Evolutionary conservation across 2,888 invertebrate species (phyloP).

Genomic region (Helleia helle): DNA sequence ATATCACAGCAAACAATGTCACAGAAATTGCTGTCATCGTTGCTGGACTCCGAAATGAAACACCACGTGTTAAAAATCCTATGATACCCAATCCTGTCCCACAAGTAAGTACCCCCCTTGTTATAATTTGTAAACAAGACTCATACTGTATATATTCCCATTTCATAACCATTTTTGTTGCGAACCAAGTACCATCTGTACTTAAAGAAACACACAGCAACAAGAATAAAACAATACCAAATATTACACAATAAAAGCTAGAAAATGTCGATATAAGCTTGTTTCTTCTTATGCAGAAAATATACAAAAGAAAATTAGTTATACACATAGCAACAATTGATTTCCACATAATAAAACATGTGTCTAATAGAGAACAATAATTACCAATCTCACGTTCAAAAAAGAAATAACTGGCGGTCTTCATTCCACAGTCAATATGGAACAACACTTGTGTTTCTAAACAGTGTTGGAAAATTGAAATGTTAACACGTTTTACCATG

Average conservation of each 20-base stretch:
- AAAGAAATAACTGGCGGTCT: conserved; percentile 51
- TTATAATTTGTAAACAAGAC: conserved; percentile 29
- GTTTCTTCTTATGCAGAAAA: conserved; percentile 42
- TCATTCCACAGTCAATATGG: conserved; percentile 50
- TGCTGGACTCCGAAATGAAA: conserved; percentile 53
- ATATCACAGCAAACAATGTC: conserved; percentile 35
- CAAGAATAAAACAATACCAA: conserved; percentile 33
- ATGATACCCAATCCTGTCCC: conserved; percentile 50
- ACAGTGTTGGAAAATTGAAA: conserved; percentile 55
- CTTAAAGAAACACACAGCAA: conserved; percentile 47
- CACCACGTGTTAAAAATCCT: conserved; percentile 40
- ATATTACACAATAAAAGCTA: conserved; percentile 34
- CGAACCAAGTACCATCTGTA: conserved; percentile 49
- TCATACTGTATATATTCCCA: conserved; percentile 29
- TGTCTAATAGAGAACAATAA: conserved; percentile 30
- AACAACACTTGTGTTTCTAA: conserved; percentile 47
- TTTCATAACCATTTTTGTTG: conserved; percentile 31
- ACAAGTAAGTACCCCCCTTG: conserved; percentile 36
- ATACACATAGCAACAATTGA: conserved; percentile 27
- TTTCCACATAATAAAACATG: conserved; percentile 43
- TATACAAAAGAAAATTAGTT: conserved; percentile 33
- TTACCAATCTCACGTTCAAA: conserved; percentile 49
- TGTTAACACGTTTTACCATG: conserved; percentile 54
- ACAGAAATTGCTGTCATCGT: conserved; percentile 50
- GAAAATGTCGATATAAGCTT: conserved; percentile 35